Evolutionary conservation across 2,113 vertebrate species (phyloP).

Genomic region (Brachypodius melanocephalos): DNA sequence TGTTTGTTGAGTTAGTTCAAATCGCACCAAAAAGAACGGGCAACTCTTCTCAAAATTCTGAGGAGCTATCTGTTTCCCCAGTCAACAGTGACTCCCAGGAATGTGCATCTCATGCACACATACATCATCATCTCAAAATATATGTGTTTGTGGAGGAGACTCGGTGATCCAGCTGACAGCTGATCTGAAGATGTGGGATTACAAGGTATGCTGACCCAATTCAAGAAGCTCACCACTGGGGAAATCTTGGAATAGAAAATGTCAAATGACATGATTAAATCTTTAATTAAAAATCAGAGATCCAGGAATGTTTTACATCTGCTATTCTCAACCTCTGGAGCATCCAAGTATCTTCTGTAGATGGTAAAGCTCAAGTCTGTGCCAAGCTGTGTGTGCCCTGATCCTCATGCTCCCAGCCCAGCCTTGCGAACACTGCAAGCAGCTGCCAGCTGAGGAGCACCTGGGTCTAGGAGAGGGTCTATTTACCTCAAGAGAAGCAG

Average conservation of each 20-base stretch:
- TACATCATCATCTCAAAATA: not conserved
- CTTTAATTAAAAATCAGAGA: not conserved
- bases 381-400: accelerated
- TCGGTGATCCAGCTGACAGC: not conserved
- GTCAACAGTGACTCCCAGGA: not conserved
- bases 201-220: not conserved
- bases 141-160: not conserved
- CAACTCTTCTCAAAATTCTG: not conserved
- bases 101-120: not conserved
- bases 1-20: not conserved
- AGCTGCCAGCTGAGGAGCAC: not conserved
- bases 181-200: not conserved
- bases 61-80: not conserved
- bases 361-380: accelerated
- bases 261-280: not conserved
- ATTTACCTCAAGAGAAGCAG: not conserved
- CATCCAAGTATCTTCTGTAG: not conserved
- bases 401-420: not conserved
- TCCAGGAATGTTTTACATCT: not conserved
- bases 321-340: not conserved
- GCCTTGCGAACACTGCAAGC: not conserved
- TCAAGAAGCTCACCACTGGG: not conserved
- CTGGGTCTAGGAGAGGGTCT: not conserved
- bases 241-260: not conserved
- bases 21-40: not conserved